phyloP scores from a whole-genome alignment of 2,888 invertebrate genomes.

The Scaptomyza caliginosa region DNA sequence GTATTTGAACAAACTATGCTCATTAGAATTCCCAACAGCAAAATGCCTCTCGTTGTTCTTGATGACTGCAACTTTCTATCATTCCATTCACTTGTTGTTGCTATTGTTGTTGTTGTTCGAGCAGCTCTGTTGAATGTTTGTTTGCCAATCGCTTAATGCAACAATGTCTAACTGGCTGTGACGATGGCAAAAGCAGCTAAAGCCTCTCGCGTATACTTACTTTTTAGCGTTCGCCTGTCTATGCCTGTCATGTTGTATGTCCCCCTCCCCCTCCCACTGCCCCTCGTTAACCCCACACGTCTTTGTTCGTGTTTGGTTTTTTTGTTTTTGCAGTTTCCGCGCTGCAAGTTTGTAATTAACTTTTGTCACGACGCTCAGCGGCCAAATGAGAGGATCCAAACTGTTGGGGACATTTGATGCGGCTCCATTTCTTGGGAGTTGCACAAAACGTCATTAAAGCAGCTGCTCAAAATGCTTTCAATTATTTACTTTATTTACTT shows the following conservation, averaged over 20 bases:
- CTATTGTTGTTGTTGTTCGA: not conserved
- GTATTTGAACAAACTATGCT: slow-evolving; percentile 20
- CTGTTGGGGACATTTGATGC: slow-evolving; percentile 17
- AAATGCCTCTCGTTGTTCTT: slow-evolving; percentile 31
- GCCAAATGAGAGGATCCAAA: not conserved
- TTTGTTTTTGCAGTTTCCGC: slow-evolving; percentile 63
- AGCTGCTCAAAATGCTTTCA: slow-evolving; percentile 40
- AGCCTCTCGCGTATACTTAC: slow-evolving; percentile 12
- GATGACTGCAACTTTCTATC: slow-evolving; percentile 66
- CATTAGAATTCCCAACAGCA: slow-evolving; percentile 42
- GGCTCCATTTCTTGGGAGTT: slow-evolving; percentile 19
- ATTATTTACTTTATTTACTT: slow-evolving; percentile 27
- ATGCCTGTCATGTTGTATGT: slow-evolving; percentile 40
- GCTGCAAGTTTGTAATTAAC: slow-evolving; percentile 81
- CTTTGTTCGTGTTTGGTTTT: slow-evolving; percentile 62
- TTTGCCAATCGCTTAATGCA: slow-evolving; percentile 53
- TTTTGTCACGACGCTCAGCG: slow-evolving; percentile 76
- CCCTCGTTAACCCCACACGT: slow-evolving; percentile 18
- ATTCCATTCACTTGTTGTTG: slow-evolving; percentile 57
- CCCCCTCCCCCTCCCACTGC: not conserved
- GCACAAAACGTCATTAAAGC: slow-evolving; percentile 30
- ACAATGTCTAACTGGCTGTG: slow-evolving; percentile 59
- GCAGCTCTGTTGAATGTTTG: slow-evolving; percentile 39
- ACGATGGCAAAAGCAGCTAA: slow-evolving; percentile 28
- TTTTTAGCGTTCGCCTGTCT: slow-evolving; percentile 33